Evolutionary conservation across 2,797 vertebrate species (phyloP), one percentile per base, ranked within the genome.

Genomic region (Hephaestus fuliginosus): DNA sequence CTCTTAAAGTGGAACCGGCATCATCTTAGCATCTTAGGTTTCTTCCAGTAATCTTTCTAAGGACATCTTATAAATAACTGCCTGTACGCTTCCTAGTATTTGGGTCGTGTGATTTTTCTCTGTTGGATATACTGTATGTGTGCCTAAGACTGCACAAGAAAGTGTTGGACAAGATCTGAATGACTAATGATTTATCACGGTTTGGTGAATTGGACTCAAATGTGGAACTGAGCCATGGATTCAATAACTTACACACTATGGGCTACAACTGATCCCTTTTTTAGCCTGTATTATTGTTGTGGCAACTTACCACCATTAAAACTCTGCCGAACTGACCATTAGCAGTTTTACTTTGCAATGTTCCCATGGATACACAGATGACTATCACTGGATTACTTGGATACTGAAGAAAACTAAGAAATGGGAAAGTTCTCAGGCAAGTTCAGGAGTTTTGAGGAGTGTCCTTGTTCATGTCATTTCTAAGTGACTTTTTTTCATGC

Each of bases 11-110:
- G 55, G 17, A 69, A 57, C n/a, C 14, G 48, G 58, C 8, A 33
- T 53, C 18, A 33, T 63, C 53, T 33, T 44, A 22, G 22, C 25
- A 25, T 25, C 25, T 25, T 25, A 46, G 36, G 8, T 57, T 68
- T 48, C 43, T n/a, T 41, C 18, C 15, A 5, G 6, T 14, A 20
- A 36, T 36, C 33, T 14, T 63, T 51, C 51, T 58, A 25, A 58
- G 39, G 70, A 51, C 5, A 63, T 28, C 75, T 81, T 30, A 51
- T 28, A n/a, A 70, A 58, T 68, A 22, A 74, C 48, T 82, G 57
- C 44, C 30, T 28, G 53, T 39, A 14, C 55, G 12, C 57, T 44
- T 39, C 28, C 2, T 8, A 6, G 36, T 58, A 55, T 83, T 14
- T 49, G 20, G 28, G 60, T 74, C 3, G 1, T 61, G 39, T 8